These are phyloP conservation scores for Cyclura pinguis DNA, from an alignment of 2,797 vertebrate genomes.

Conservation along the genomic window DNA sequence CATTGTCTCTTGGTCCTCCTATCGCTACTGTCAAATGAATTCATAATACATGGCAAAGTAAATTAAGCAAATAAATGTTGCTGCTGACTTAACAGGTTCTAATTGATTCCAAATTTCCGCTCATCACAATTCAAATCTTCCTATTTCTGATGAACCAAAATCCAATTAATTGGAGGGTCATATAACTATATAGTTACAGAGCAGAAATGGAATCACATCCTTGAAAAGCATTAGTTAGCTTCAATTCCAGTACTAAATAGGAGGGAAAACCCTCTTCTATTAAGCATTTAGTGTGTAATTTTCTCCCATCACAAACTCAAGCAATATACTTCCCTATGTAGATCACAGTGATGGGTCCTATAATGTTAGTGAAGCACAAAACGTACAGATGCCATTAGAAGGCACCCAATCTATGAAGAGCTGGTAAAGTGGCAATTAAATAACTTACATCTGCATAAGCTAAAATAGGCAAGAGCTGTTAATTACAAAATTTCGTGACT, in stretches of 20 bases:
- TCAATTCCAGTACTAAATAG: slow-evolving; percentile 49
- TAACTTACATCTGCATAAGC: slow-evolving; percentile 63
- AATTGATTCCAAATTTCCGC: slow-evolving; percentile 64
- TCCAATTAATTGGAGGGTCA: background rate
- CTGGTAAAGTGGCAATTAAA: slow-evolving; percentile 66
- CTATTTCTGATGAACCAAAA: slow-evolving; percentile 45
- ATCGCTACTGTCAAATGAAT: background rate
- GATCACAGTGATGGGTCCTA: slow-evolving; percentile 57
- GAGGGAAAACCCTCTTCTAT: background rate
- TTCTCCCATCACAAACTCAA: slow-evolving; percentile 59
- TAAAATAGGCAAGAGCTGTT: slow-evolving; percentile 55
- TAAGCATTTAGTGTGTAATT: slow-evolving; percentile 68
- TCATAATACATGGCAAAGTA: background rate
- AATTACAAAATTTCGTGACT: slow-evolving; percentile 60
- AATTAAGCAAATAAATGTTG: background rate
- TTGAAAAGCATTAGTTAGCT: slow-evolving; percentile 51
- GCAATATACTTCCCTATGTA: slow-evolving; percentile 59
- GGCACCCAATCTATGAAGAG: slow-evolving; percentile 58
- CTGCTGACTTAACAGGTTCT: slow-evolving; percentile 41
- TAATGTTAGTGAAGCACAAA: slow-evolving; percentile 71
- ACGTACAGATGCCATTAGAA: slow-evolving; percentile 68
- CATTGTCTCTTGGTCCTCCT: background rate
- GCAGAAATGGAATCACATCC: slow-evolving; percentile 5
- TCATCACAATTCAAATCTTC: slow-evolving; percentile 17
- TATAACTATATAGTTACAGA: slow-evolving; percentile 3